Evolutionary conservation across 2,888 invertebrate genomes (phyloP).

Genomic region (Mythimna ferrago): DNA sequence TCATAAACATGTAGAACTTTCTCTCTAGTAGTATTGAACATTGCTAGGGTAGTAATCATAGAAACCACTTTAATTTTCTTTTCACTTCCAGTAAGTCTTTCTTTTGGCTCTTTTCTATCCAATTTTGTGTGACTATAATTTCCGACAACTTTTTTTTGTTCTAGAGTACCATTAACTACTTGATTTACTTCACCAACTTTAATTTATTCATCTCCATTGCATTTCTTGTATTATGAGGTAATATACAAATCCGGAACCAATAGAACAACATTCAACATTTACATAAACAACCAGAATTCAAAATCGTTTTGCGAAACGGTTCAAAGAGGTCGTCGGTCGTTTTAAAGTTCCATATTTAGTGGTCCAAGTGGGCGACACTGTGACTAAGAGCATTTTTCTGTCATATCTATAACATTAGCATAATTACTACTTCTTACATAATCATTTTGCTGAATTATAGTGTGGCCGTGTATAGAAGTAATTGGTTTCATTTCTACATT

Average conservation of each 20-base stretch:
- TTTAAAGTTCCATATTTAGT: conserved; percentile 47
- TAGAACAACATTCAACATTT: conserved; percentile 31
- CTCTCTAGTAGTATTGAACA: not conserved
- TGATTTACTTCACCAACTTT: not conserved
- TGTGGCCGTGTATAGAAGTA: conserved; percentile 31
- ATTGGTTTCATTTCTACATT: conserved; percentile 43
- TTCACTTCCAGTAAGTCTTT: not conserved
- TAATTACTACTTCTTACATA: conserved; percentile 55
- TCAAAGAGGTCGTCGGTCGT: conserved; percentile 40
- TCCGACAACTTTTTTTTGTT: not conserved
- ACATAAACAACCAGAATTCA: conserved; percentile 36
- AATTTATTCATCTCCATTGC: conserved; percentile 31
- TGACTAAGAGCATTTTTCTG: conserved; percentile 55
- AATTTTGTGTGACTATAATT: not conserved
- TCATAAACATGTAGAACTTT: not conserved
- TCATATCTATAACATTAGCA: conserved; percentile 55
- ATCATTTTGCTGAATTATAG: conserved; percentile 50
- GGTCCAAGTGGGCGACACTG: conserved; percentile 39
- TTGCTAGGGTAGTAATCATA: not conserved
- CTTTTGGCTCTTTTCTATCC: not conserved
- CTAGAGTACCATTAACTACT: not conserved
- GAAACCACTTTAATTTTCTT: not conserved
- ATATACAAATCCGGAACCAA: conserved; percentile 35
- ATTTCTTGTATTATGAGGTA: conserved; percentile 35
- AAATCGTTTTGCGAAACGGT: conserved; percentile 47